Conservation (phyloP, 2,113 vertebrate species). For the Cephalopterus ornatus region DNA sequence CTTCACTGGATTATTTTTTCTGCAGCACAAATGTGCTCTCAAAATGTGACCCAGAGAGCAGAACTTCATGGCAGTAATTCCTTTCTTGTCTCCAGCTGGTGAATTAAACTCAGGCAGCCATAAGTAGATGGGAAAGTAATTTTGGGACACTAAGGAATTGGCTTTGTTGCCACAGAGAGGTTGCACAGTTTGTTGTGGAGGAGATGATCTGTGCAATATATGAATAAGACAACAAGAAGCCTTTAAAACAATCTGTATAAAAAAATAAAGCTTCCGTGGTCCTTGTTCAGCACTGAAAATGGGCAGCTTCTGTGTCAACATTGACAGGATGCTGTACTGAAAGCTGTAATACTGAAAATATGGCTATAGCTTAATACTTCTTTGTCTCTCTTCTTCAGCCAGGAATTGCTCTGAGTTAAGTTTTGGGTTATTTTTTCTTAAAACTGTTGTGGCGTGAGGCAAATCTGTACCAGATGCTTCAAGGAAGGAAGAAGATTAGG, state of each 20-base stretch:
- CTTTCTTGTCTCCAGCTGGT: constrained; percentile 32
- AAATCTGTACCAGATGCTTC: constrained; percentile 60
- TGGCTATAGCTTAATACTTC: not conserved
- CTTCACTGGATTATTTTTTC: constrained; percentile 36
- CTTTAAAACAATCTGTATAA: not conserved
- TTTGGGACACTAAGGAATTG: not conserved
- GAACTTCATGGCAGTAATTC: not conserved
- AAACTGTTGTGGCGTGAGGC: constrained; percentile 7
- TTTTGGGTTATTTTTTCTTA: constrained; percentile 21
- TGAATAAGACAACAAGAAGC: not conserved
- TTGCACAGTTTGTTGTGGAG: constrained; percentile 30
- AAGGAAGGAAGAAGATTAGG: constrained; percentile 51
- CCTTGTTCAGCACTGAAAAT: not conserved
- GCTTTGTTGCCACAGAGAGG: constrained; percentile 10
- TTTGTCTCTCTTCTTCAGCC: constrained; percentile 25
- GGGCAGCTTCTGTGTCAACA: not conserved
- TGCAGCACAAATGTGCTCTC: not conserved
- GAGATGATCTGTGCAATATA: not conserved
- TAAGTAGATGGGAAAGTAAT: constrained; percentile 23
- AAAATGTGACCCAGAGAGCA: not conserved
- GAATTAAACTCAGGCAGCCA: not conserved
- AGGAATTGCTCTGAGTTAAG: constrained; percentile 15
- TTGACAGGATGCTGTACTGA: not conserved
- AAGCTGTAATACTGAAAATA: constrained; percentile 4
- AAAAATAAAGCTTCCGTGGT: not conserved